Evolutionary conservation across 64 coral and sea anemone species (phyloP), one percentile per base, ranked within the genome.

Genomic region (Actinia tenebrosa): DNA sequence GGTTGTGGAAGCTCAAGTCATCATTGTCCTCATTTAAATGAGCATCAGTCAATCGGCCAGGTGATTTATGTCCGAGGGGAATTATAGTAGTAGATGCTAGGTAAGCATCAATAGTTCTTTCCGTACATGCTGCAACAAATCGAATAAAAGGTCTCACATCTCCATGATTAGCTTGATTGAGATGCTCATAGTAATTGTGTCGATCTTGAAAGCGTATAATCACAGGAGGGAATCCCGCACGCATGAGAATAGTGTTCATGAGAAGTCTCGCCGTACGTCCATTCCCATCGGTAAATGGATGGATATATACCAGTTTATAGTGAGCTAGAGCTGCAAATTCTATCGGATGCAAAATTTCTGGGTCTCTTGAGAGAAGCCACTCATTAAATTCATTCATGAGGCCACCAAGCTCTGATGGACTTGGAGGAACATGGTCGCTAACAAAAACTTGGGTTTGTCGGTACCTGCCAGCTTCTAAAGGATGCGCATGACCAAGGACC

Each of bases 261-360:
- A 99, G 83, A 0, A 99, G 88, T 42, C 97, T 88, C 52, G 88
- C 83, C 75, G 97, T 99, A 45, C 97, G 78, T 86, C 97, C 97
- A 93, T 99, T 99, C 3, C 97, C 97, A 87, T 99, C 97, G 8
- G 97, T 99, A 86, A 99, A 99, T 45, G 97, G 97, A 86, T 99
- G 97, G 78, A 99, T 99, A 81, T 93, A 99, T 7, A 99, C 97
- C 55, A 95, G 91, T 86, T 95, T 95, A 54, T 99, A 99, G 80
- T 99, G 97, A 45, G 97, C 93, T 16, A 99, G 85, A 71, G 97
- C 97, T 87, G 97, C 90, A 90, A 99, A 99, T 91, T 99, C 97
- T 82, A 99, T 87, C 42, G 97, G 97, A 79, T 99, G 97, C 53
- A 99, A 55, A 18, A 87, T 93, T 53, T 82, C 82, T 10, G 91